A percentile compares a stretch with the other conserved stretches of the same genome.
Evolutionary conservation across 1,140 invertebrate genomes (phyloP).

Genomic region (Hylyphantes graminicola): DNA sequence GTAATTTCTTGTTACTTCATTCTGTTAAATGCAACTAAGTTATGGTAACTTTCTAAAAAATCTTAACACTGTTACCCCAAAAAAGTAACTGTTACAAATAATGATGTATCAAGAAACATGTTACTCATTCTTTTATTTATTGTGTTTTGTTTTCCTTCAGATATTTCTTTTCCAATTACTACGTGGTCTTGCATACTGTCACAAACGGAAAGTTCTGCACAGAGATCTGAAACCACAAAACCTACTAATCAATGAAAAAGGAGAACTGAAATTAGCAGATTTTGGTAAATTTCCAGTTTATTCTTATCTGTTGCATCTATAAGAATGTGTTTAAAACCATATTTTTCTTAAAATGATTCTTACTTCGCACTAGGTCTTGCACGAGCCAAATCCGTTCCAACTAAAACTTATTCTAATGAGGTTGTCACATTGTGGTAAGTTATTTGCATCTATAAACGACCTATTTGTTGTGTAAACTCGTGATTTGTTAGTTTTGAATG

Average conservation of each 20-base stretch:
- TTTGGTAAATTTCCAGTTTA: slow-evolving; percentile 70
- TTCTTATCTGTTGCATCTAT: background rate
- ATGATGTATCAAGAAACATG: too few species aligned
- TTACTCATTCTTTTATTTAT: background rate
- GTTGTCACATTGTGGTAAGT: slow-evolving; percentile 79
- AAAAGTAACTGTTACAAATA: too few species aligned
- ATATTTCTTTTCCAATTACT: slow-evolving; percentile 79
- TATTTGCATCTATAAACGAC: background rate
- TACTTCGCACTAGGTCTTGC: slow-evolving; percentile 71
- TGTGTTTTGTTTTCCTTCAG: slow-evolving; percentile 65
- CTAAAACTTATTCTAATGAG: slow-evolving; percentile 82
- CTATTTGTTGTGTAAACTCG: too few species aligned
- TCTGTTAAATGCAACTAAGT: too few species aligned
- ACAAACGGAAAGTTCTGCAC: slow-evolving; percentile 76
- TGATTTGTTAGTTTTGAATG: too few species aligned
- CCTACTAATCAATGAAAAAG: slow-evolving; percentile 77
- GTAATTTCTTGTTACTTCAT: background rate
- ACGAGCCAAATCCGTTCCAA: slow-evolving; percentile 79
- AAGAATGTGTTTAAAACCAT: background rate
- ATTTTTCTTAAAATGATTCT: background rate
- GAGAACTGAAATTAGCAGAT: slow-evolving; percentile 77
- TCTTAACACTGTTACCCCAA: background rate
- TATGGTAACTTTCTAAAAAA: background rate
- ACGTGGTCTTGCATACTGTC: slow-evolving; percentile 78
- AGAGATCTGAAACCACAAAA: slow-evolving; percentile 81